Evolutionary conservation across 2,113 vertebrate species (phyloP).

Genomic region (Promerops cafer): DNA sequence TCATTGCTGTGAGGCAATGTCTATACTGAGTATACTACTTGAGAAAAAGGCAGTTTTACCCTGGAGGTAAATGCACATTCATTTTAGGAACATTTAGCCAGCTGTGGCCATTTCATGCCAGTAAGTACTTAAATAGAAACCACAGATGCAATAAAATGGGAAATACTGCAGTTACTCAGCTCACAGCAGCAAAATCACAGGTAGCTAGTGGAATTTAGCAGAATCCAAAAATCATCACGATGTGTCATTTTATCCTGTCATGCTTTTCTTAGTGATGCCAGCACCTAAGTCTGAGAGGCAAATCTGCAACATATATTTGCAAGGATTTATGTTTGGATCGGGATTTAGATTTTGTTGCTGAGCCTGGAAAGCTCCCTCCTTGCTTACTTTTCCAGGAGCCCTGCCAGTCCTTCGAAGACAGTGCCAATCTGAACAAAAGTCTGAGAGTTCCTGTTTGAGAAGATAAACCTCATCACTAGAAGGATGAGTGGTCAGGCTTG

Average conservation of each 20-base stretch:
- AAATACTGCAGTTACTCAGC: neutral
- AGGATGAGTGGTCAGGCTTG: neutral
- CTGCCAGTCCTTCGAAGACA: neutral
- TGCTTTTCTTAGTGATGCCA: neutral
- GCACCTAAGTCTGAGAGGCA: neutral
- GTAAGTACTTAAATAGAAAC: neutral
- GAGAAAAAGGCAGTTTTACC: neutral
- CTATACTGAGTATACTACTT: neutral
- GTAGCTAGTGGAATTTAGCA: neutral
- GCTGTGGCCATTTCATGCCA: neutral
- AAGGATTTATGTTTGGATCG: neutral
- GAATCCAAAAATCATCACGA: neutral
- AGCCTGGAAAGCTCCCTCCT: neutral
- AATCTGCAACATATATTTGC: neutral
- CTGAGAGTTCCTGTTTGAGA: neutral
- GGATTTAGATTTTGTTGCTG: neutral
- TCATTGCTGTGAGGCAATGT: neutral
- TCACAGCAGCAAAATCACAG: neutral
- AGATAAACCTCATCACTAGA: neutral
- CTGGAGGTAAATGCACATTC: neutral
- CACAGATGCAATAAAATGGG: neutral
- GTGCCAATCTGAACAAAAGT: neutral
- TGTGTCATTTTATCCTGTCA: neutral
- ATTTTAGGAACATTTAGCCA: conserved; percentile 3
- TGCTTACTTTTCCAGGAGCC: neutral